These are phyloP conservation scores for Notarius lentiginosus DNA, from an alignment of 2,113 vertebrate species.

Conservation along the genomic window DNA sequence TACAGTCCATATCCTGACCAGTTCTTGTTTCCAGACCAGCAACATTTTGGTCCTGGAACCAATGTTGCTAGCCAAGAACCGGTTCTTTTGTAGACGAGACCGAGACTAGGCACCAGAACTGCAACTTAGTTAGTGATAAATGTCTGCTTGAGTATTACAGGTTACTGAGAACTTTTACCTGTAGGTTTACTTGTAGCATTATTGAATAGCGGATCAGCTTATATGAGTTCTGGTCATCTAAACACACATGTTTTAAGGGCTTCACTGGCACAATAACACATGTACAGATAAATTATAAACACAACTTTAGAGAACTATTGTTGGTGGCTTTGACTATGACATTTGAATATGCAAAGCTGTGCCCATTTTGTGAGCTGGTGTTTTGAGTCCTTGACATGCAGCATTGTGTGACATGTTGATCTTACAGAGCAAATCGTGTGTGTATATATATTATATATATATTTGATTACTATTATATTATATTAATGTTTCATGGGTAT, in stretches of 20 bases:
- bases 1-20: neutral
- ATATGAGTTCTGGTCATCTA: neutral
- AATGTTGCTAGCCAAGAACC: neutral
- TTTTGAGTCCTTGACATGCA: neutral
- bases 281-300: neutral
- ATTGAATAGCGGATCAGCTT: neutral
- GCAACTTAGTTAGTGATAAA: neutral
- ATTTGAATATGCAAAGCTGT: conserved; percentile 5
- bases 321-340: neutral
- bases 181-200: neutral
- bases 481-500: neutral
- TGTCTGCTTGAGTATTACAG: neutral
- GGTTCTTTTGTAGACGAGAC: neutral
- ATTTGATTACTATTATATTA: too few species aligned
- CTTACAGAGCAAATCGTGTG: neutral
- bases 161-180: neutral
- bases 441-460: too few species aligned
- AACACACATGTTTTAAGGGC: neutral
- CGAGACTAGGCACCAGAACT: neutral
- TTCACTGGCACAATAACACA: neutral
- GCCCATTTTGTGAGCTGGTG: neutral
- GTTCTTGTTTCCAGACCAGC: neutral
- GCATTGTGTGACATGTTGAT: neutral
- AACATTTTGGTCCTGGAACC: neutral
- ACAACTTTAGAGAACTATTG: neutral